Conservation (phyloP, 2,888 invertebrate genomes). For the Latrodectus elegans region DNA sequence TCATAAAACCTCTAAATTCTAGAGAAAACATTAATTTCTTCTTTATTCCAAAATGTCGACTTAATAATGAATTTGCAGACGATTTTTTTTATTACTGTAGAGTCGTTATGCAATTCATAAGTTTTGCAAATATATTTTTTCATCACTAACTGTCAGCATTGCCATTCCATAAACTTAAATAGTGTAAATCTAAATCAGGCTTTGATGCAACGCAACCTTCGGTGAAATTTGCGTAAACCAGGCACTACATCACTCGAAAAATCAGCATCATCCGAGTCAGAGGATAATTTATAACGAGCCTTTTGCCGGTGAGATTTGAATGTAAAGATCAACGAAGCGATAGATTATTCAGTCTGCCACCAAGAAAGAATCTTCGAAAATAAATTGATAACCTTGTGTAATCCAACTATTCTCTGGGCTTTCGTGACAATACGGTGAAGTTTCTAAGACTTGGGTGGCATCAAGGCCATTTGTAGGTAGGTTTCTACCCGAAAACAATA, state of each 20-base stretch:
- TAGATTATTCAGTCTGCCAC: conserved; percentile 37
- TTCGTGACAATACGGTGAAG: conserved; percentile 55
- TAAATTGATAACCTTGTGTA: conserved; percentile 67
- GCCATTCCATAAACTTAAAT: not conserved
- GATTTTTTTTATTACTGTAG: no score
- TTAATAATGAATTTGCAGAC: no score
- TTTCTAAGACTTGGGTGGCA: conserved; percentile 44
- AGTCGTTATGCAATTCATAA: not conserved
- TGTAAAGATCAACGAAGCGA: conserved; percentile 46
- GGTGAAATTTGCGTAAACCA: no score
- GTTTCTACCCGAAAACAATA: conserved; percentile 54
- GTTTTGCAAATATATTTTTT: not conserved
- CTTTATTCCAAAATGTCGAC: no score
- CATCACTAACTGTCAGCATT: not conserved
- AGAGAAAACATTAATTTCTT: no score
- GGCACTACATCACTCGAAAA: not conserved
- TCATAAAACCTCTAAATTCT: no score
- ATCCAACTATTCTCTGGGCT: conserved; percentile 17
- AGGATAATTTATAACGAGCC: conserved; percentile 44
- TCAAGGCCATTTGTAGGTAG: conserved; percentile 48
- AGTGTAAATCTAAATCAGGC: conserved; percentile 1
- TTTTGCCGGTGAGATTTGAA: conserved; percentile 6
- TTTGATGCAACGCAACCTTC: not conserved
- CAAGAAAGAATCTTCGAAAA: conserved; percentile 50
- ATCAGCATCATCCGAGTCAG: not conserved